Evolutionary conservation across 2,888 invertebrate species (phyloP).

Genomic region (Sarcophaga variegata): DNA sequence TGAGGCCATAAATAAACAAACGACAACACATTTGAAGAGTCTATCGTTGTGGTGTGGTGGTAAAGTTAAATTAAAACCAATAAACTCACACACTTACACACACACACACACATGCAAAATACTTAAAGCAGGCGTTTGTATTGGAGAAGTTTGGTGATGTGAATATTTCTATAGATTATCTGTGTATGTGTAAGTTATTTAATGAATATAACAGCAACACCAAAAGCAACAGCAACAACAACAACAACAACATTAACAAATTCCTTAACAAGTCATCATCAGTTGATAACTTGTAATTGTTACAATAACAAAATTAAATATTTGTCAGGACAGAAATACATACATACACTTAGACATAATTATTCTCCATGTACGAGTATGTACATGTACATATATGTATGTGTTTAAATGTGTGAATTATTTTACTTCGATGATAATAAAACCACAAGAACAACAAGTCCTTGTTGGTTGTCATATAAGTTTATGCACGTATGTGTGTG

Average conservation of each 20-base stretch:
- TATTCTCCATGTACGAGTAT: neutral
- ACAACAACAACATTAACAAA: constrained; percentile 33
- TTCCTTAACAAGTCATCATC: constrained; percentile 45
- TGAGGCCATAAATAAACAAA: too few species aligned
- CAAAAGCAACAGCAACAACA: neutral
- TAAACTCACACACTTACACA: neutral
- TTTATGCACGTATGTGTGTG: neutral
- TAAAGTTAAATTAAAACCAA: constrained; percentile 37
- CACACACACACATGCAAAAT: too few species aligned
- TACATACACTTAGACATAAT: neutral
- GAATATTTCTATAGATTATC: too few species aligned
- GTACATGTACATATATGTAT: neutral
- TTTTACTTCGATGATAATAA: too few species aligned
- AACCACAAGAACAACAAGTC: neutral
- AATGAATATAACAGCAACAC: too few species aligned
- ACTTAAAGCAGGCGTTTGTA: too few species aligned
- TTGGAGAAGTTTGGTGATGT: too few species aligned
- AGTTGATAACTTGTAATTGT: constrained; percentile 42
- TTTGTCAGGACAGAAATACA: neutral
- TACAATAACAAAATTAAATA: constrained; percentile 21
- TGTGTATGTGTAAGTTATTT: too few species aligned
- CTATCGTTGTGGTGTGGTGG: neutral
- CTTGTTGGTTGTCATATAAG: neutral
- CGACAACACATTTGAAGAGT: neutral
- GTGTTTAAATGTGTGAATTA: constrained; percentile 35